Evolutionary conservation across 1,140 invertebrate species (phyloP), one percentile per base, ranked within the genome.

Genomic region (Saccostrea cuccullata): DNA sequence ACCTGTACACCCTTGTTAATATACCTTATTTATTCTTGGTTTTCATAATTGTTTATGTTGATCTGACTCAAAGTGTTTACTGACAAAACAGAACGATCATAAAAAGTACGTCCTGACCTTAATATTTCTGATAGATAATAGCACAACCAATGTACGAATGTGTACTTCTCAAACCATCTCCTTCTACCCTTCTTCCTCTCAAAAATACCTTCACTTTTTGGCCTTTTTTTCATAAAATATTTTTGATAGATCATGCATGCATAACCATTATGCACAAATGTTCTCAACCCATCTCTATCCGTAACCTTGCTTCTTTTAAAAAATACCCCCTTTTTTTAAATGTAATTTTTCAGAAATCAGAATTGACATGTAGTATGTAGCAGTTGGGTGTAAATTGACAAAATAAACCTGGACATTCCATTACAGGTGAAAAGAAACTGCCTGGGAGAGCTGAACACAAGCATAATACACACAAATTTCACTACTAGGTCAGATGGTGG

Each of bases 1-100:
- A 77, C 70, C 70, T 77, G 70, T 77, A 77, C 30, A 77, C 26
- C 13, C 70, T 77, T 26, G 30, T 77, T 77, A 77, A 30, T 77
- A 77, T 13, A 36, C 70, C 30, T 36, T 26, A 77, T 26, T 36
- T 17, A 77, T 77, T 77, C 70, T 77, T 26, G 70, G 26, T 77
- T 77, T 77, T 77, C 26, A 77, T 36, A 30, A 30, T 26, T 36
- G 70, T 77, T 77, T 77, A 77, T 30, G 26, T 77, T 77, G 70
- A 36, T 77, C 26, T 30, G 70, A 77, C 70, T 77, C 15, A 15
- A 26, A 77, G 70, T 77, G 36, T 77, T 40, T 77, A 26, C 70
- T 77, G 3, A 30, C 26, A 36, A 77, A 77, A 77, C 70, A 77
- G 15, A 6, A 11, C 23, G 15, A 77, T 26, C 26, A 77, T 77